These are phyloP conservation scores for Halocynthia roretzi DNA, from an alignment of 23 tunicate species.

Conservation along the genomic window DNA sequence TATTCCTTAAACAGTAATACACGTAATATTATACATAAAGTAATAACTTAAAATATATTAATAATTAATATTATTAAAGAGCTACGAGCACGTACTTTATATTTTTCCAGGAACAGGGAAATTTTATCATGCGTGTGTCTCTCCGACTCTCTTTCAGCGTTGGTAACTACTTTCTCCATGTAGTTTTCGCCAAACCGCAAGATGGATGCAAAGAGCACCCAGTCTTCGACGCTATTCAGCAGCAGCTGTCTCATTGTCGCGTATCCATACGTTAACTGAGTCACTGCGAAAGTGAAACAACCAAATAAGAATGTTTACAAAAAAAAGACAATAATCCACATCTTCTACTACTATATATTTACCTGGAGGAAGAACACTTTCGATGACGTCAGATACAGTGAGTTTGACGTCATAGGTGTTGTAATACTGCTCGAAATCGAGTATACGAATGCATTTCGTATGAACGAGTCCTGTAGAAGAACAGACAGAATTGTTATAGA, in stretches of 20 bases:
- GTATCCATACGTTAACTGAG: conserved; percentile 1
- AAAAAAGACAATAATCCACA: neutral
- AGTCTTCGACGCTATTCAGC: conserved; percentile 9
- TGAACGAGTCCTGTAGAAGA: conserved; percentile 50
- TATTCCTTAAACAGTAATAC: conserved; percentile 33
- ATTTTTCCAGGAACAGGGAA: conserved; percentile 25
- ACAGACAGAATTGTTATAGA: neutral
- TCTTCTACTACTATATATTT: neutral
- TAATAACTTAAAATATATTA: neutral
- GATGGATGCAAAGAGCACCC: conserved; percentile 22
- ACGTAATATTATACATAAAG: neutral
- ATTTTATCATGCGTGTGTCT: conserved; percentile 14
- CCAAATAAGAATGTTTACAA: neutral
- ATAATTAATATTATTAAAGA: neutral
- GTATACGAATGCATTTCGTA: conserved; percentile 19
- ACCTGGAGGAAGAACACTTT: conserved; percentile 53
- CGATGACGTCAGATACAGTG: conserved; percentile 27
- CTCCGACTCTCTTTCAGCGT: neutral
- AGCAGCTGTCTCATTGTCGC: conserved; percentile 9
- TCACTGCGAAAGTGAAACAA: neutral
- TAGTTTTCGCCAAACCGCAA: conserved; percentile 41
- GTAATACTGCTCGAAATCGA: conserved; percentile 37
- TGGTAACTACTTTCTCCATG: neutral
- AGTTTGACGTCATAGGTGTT: conserved; percentile 26
- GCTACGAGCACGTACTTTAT: conserved; percentile 10